Conservation (phyloP, 2,888 invertebrate genomes). For the Macropis europaea region DNA sequence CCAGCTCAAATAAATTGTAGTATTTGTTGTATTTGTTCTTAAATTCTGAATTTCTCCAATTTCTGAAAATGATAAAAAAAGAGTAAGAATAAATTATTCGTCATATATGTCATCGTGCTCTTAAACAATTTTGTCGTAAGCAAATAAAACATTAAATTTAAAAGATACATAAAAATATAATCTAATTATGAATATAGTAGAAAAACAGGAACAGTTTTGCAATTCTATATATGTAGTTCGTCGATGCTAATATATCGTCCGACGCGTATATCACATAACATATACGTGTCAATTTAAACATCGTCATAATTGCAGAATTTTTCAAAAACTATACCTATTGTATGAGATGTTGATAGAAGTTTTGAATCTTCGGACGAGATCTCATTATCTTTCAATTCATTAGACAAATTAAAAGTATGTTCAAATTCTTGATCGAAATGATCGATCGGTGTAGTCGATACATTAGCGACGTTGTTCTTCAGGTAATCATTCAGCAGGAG, state of each 20-base stretch:
- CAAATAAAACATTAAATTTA: not conserved
- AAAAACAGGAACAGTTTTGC: no score
- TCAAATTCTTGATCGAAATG: not conserved
- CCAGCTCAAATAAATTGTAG: slow-evolving; percentile 41
- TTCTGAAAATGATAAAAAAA: slow-evolving; percentile 31
- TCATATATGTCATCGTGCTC: not conserved
- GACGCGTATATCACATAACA: no score
- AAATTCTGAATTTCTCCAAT: slow-evolving; percentile 41
- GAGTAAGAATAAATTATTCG: not conserved
- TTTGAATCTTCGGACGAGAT: not conserved
- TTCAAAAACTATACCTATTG: not conserved
- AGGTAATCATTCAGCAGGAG: not conserved
- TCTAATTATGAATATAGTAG: slow-evolving; percentile 43
- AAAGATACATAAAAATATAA: not conserved
- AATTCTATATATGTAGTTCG: no score
- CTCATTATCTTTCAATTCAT: not conserved
- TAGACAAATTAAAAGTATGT: not conserved
- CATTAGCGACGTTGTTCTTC: not conserved
- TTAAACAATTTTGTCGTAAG: no score
- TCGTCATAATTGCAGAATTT: no score
- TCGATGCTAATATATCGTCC: no score
- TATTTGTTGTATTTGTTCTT: not conserved
- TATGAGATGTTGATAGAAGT: not conserved
- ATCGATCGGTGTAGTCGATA: not conserved
- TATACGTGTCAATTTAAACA: no score